Base-by-base conservation (phyloP, 2,888 invertebrate genomes). In the Bellardia pandia region DNA sequence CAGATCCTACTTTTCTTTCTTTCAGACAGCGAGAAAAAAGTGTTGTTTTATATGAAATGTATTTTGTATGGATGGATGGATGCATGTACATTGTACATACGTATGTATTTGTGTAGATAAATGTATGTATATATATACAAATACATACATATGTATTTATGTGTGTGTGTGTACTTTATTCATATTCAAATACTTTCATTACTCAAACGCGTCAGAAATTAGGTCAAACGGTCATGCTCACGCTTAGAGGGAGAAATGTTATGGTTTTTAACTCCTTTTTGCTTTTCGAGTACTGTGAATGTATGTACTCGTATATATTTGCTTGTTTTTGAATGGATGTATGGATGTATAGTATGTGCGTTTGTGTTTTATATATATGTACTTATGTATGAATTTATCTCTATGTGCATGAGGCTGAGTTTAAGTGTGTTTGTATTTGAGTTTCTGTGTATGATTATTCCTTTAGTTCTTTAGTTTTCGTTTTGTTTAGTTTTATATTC, bases 141-240 rank as follows among this genome's bases (percentile, higher is more conserved):
- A n/a, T n/a, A n/a, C n/a, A n/a, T n/a, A n/a, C n/a, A n/a, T n/a
- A n/a, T n/a, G n/a, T n/a, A n/a, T n/a, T n/a, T n/a, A 30, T 66
- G 11, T 64, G 9, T 62, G 62, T 78, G 37, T 72, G 40, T 77
- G 56, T 85, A 78, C 37, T 87, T 86, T 80, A 74, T 89, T 90
- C 86, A 90, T 89, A 90, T 91, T 90, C 89, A 90, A 90, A 90
- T 91, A 74, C 60, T 88, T 91, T 90, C 89, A 91, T 91, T 91
- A 90, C 89, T 90, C 90, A 89, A 85, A 85, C 86, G 88, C 87
- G 85, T 81, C 80, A 85, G 88, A 91, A 93, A 92, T 93, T 93
- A 89, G 93, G 93, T 93, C 93, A 93, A 93, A 92, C 91, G 92
- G 93, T 93, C 92, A 93, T 92, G 91, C 90, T 91, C 90, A 89